Evolutionary conservation across 2,888 invertebrate genomes (phyloP).

Genomic region (Cheilosia grossa): DNA sequence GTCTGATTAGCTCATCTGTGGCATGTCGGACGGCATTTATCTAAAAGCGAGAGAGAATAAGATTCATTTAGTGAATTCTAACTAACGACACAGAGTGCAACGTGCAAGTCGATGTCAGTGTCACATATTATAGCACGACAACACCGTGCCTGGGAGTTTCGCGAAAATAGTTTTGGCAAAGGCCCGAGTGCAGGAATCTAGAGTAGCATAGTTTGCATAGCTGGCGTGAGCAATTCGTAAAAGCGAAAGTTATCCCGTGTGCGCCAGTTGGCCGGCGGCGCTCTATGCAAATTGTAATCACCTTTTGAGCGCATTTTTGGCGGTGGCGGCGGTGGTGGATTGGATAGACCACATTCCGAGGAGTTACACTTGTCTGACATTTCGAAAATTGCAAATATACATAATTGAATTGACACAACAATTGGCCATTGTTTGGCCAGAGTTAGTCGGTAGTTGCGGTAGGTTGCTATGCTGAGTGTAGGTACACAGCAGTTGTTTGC

Average conservation of each 20-base stretch:
- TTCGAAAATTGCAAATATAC: slow-evolving; percentile 70
- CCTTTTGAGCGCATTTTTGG: slow-evolving; percentile 44
- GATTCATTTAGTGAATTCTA: slow-evolving; percentile 54
- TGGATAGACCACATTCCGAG: slow-evolving; percentile 58
- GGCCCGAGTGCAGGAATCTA: slow-evolving; percentile 43
- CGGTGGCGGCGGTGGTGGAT: slow-evolving; percentile 4
- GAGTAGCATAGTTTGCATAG: slow-evolving; percentile 23
- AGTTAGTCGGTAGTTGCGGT: slow-evolving; percentile 28
- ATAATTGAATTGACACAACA: slow-evolving; percentile 74
- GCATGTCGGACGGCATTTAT: slow-evolving; percentile 44
- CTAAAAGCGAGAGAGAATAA: slow-evolving; percentile 45
- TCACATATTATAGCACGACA: slow-evolving; percentile 50
- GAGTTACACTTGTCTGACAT: slow-evolving; percentile 74
- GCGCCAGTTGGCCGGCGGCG: slow-evolving; percentile 29
- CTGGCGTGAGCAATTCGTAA: slow-evolving; percentile 39
- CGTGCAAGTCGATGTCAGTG: slow-evolving; percentile 27
- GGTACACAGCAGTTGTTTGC: slow-evolving; percentile 22
- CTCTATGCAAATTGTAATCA: slow-evolving; percentile 68
- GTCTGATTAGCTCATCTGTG: slow-evolving; percentile 17
- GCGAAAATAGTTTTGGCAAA: slow-evolving; percentile 47
- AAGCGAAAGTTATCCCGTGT: slow-evolving; percentile 68
- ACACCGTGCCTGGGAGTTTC: neutral
- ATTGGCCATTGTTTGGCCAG: slow-evolving; percentile 66
- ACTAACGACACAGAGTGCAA: slow-evolving; percentile 24
- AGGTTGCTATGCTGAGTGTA: slow-evolving; percentile 13